Percentiles rank a stretch among this genome's conserved stretches.
These are phyloP conservation scores for Diaphora mendica DNA, from an alignment of 2,888 invertebrate genomes.

Conservation along the genomic window DNA sequence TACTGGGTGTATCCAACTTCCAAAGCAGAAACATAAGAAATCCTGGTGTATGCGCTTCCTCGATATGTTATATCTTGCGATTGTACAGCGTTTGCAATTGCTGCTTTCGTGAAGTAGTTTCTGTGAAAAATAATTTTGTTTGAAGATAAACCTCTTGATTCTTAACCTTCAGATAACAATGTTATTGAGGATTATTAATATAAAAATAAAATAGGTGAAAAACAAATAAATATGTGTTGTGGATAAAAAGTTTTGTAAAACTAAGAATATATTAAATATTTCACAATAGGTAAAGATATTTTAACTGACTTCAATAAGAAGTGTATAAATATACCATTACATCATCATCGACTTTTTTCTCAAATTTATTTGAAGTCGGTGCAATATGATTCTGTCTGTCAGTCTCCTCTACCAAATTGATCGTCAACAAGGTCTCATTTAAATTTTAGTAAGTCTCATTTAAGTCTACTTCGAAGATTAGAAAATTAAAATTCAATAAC, in stretches of 20 bases:
- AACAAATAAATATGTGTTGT: neutral
- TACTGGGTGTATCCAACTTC: constrained; percentile 67
- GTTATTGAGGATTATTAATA: neutral
- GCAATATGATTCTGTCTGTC: no score
- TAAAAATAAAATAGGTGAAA: neutral
- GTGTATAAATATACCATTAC: no score
- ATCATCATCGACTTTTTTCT: no score
- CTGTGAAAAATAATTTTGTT: constrained; percentile 1
- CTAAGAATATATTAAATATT: neutral
- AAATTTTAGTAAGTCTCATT: no score
- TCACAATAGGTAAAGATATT: no score
- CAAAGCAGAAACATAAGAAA: constrained; percentile 60
- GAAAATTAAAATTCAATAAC: no score
- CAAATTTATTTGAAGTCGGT: no score
- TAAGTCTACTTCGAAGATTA: no score
- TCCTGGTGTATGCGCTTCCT: constrained; percentile 61
- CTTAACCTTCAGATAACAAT: neutral
- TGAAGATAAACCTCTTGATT: neutral
- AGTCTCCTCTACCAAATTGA: no score
- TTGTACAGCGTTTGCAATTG: constrained; percentile 61
- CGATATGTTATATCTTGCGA: constrained; percentile 66
- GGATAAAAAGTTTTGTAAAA: neutral
- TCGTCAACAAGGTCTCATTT: no score
- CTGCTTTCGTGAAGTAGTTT: constrained; percentile 44
- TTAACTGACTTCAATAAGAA: no score